phyloP scores from a whole-genome alignment of 2,888 invertebrate species.

The Kryphioiulus occultus region DNA sequence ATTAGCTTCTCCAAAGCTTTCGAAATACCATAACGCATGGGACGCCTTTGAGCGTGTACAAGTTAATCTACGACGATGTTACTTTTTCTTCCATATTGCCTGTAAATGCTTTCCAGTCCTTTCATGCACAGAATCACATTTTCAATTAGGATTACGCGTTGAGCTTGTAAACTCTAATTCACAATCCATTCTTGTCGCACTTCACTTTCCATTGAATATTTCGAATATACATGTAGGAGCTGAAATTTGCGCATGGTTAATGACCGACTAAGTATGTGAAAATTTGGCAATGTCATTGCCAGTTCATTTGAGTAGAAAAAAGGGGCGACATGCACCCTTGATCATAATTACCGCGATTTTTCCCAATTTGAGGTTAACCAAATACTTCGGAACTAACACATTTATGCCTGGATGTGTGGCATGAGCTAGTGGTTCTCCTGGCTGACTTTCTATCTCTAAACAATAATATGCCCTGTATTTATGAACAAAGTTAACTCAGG shows the following conservation, averaged over 20 bases:
- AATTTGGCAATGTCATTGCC: constrained; percentile 39
- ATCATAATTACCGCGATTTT: constrained; percentile 28
- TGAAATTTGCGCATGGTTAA: constrained; percentile 31
- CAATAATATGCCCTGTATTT: neutral
- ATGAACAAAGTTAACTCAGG: no score
- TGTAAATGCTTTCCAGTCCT: neutral
- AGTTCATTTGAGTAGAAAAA: constrained; percentile 37
- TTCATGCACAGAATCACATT: neutral
- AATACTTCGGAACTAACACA: neutral
- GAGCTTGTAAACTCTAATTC: neutral
- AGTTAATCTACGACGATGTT: neutral
- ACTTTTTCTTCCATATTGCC: neutral
- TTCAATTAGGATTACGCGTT: neutral
- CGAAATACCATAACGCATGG: neutral
- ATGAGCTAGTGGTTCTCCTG: neutral
- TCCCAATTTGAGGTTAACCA: constrained; percentile 18
- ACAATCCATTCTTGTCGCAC: neutral
- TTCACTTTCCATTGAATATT: constrained; percentile 14
- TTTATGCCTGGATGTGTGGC: neutral
- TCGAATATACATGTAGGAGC: neutral
- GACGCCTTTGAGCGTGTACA: neutral
- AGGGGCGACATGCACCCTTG: constrained; percentile 30
- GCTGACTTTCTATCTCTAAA: neutral
- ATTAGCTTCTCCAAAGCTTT: neutral
- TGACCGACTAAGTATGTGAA: constrained; percentile 39